Percentiles rank a stretch among this genome's conserved stretches.
phyloP scores from a whole-genome alignment of 2,113 vertebrate species.

The Ardeotis arabs region DNA sequence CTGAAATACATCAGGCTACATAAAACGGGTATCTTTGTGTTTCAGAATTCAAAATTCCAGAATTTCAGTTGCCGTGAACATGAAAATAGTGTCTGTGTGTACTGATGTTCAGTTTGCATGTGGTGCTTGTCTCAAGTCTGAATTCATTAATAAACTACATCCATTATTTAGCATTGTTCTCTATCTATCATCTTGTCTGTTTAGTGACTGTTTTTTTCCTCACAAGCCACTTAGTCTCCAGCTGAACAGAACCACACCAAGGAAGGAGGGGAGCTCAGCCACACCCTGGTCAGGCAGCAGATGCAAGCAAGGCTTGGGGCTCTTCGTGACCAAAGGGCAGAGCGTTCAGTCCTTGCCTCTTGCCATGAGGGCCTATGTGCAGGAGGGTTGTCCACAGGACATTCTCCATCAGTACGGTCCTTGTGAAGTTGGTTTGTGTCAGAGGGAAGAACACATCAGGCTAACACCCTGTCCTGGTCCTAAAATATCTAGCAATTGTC shows the following conservation, averaged over 20 bases:
- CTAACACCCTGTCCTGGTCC: conserved; percentile 7
- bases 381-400: neutral
- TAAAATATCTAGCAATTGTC: neutral
- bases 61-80: neutral
- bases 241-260: neutral
- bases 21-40: neutral
- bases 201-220: neutral
- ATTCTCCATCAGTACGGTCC: neutral
- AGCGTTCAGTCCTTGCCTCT: neutral
- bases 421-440: neutral
- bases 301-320: neutral
- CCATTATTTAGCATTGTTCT: neutral
- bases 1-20: neutral
- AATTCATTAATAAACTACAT: neutral
- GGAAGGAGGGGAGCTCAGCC: neutral
- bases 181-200: neutral
- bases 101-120: neutral
- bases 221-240: neutral
- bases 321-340: neutral
- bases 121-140: neutral
- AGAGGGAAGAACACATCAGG: neutral
- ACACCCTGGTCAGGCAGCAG: neutral
- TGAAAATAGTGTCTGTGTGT: neutral
- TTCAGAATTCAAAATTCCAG: neutral
- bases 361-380: neutral